Evolutionary conservation across 1,140 invertebrate genomes (phyloP).

Genomic region (Sipha flava): DNA sequence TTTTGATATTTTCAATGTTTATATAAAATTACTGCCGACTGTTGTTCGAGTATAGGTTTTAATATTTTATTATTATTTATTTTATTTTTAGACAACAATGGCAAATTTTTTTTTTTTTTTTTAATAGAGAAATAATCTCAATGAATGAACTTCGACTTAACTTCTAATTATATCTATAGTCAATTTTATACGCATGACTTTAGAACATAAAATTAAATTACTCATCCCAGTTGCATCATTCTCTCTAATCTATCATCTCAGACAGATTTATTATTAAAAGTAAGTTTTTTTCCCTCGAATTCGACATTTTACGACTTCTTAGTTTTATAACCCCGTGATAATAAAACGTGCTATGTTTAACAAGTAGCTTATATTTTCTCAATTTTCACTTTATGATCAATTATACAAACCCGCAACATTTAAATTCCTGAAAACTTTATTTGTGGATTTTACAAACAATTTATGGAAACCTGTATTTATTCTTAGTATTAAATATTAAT

Average conservation of each 20-base stretch:
- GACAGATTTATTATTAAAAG: conserved; percentile 22
- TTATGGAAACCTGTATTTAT: not conserved
- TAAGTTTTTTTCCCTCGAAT: conserved; percentile 24
- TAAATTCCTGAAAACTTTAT: not conserved
- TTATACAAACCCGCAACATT: not conserved
- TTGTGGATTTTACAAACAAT: not conserved
- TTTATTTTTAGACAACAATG: not conserved
- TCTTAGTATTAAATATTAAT: not conserved
- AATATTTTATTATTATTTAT: not conserved
- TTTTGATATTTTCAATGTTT: too few relatives aligned
- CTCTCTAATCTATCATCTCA: conserved; percentile 17
- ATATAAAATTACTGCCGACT: too few relatives aligned
- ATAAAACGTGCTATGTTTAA: conserved; percentile 22
- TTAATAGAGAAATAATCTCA: not conserved
- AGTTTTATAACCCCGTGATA: conserved; percentile 9
- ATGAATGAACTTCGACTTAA: not conserved
- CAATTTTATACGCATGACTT: not conserved
- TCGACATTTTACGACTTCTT: conserved; percentile 6
- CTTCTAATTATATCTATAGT: conserved; percentile 1
- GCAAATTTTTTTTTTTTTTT: too few relatives aligned
- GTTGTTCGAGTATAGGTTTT: not conserved
- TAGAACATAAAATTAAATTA: conserved; percentile 13
- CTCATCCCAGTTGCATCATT: not conserved
- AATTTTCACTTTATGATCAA: conserved; percentile 23
- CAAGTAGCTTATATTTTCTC: conserved; percentile 12